Base-by-base conservation (phyloP, 2,113 vertebrate species). In the Garra rufa region DNA sequence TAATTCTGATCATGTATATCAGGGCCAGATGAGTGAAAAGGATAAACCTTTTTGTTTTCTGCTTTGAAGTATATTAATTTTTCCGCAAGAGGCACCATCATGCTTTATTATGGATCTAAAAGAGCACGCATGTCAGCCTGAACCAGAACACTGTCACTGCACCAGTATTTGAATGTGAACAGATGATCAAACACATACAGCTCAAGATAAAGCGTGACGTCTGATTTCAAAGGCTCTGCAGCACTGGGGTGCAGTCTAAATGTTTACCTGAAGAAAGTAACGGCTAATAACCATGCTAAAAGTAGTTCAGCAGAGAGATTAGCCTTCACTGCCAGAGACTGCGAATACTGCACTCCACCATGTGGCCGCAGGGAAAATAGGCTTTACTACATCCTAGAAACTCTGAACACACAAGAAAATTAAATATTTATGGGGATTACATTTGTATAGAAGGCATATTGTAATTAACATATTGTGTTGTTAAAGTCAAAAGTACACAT, bases 161-260 rank as follows among this genome's bases (percentile, higher is more conserved):
- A 63, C 5, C 38, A 46, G 44, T 19, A 48, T 75, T 17, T 43
- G 34, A 78, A 11, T 30, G 43, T 21, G 43, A 67, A 46, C 14
- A 67, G 55, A 67, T 65, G 77, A 80, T 80, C 59, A 80, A 80
- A 80, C 43, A 48, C 9, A 75, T 30, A 50, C 59, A 30, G 43
- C 26, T 48, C 15, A 48, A 46, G 59, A 44, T 48, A 44, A 79
- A 63, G 55, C 3, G n/a, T 79, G 76, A 63, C 13, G 41, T 48
- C 55, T 67, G 77, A 80, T 80, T 78, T 80, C 77, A 67, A 80
- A 80, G 77, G 77, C 77, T 80, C 26, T n/a, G 43, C 43, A 48
- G 3, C 77, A 65, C 41, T 30, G 38, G 5, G 15, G 9, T 65
- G 38, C 43, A 67, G 59, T 67, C 26, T 80, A 67, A 67, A 48